These are phyloP conservation scores for Drosophila pallidifrons DNA, from an alignment of 1,140 invertebrate species.

Conservation along the genomic window DNA sequence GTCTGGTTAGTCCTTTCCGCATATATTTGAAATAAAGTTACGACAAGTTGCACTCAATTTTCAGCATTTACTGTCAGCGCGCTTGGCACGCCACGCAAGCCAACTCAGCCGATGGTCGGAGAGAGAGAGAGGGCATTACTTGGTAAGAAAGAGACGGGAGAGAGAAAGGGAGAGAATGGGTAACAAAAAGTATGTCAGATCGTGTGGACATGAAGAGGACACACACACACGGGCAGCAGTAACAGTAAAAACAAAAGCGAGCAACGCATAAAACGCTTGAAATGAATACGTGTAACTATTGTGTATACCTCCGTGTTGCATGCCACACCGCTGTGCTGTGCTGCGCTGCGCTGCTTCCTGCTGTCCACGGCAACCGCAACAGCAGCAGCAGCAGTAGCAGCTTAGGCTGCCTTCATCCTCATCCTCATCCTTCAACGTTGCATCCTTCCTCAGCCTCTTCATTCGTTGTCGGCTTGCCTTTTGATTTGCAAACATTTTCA, in stretches of 20 bases:
- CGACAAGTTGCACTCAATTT: conserved; percentile 83
- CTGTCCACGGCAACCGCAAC: background rate
- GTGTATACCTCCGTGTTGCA: conserved; percentile 31
- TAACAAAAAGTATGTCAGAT: conserved; percentile 69
- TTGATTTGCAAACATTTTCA: conserved; percentile 75
- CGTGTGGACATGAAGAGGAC: conserved; percentile 48
- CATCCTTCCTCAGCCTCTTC: background rate
- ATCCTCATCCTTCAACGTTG: background rate
- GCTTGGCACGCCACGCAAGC: conserved; percentile 63
- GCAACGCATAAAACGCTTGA: conserved; percentile 80
- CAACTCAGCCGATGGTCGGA: conserved; percentile 15
- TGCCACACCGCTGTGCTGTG: background rate
- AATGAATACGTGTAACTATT: conserved; percentile 76
- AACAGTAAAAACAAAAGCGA: conserved; percentile 72
- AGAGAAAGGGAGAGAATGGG: conserved; percentile 14
- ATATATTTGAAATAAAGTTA: conserved; percentile 84
- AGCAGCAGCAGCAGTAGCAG: background rate
- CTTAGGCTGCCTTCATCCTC: background rate
- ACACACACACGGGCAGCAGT: conserved; percentile 16
- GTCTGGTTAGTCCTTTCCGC: conserved; percentile 82
- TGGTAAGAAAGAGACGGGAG: background rate
- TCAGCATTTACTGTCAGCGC: conserved; percentile 80
- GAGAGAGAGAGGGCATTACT: background rate
- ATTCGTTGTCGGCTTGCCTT: conserved; percentile 36
- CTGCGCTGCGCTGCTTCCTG: conserved; percentile 1